Evolutionary conservation across 2,797 vertebrate species (phyloP).

Genomic region (Passerculus sandwichensis): DNA sequence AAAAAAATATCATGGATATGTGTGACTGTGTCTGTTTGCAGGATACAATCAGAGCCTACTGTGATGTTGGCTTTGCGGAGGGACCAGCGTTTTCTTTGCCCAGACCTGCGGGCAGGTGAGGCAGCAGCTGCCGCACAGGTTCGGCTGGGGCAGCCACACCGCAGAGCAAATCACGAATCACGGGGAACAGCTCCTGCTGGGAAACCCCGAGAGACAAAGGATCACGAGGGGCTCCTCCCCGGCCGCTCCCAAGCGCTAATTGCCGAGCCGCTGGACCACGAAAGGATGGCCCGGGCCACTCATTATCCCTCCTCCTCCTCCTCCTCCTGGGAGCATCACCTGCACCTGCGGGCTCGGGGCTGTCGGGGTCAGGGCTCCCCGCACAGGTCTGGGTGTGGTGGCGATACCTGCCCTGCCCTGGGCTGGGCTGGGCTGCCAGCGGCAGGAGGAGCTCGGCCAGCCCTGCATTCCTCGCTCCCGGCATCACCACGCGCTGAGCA

Average conservation of each 20-base stretch:
- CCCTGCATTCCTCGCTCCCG: not conserved
- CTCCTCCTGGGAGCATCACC: not conserved
- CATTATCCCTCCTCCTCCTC: not conserved
- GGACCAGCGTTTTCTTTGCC: accelerated
- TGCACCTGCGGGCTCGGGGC: not conserved
- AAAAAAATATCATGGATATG: accelerated
- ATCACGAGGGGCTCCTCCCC: not conserved
- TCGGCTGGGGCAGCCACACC: not conserved
- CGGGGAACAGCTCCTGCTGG: not conserved
- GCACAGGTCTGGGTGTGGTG: not conserved
- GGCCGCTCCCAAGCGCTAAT: not conserved
- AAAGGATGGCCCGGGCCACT: not conserved
- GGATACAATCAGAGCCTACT: accelerated
- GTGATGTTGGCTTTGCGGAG: accelerated
- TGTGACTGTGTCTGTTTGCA: not conserved
- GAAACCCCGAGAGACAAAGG: not conserved
- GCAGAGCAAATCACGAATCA: not conserved
- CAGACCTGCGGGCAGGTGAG: not conserved
- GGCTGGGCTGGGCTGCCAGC: not conserved
- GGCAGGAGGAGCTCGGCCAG: not conserved
- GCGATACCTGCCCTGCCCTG: not conserved
- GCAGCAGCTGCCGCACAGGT: not conserved
- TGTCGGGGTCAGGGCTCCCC: not conserved
- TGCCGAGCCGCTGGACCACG: not conserved
- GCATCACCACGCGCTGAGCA: not conserved